These are phyloP conservation scores for Acholoe squamosa DNA, from an alignment of 2,888 invertebrate genomes.

Conservation along the genomic window DNA sequence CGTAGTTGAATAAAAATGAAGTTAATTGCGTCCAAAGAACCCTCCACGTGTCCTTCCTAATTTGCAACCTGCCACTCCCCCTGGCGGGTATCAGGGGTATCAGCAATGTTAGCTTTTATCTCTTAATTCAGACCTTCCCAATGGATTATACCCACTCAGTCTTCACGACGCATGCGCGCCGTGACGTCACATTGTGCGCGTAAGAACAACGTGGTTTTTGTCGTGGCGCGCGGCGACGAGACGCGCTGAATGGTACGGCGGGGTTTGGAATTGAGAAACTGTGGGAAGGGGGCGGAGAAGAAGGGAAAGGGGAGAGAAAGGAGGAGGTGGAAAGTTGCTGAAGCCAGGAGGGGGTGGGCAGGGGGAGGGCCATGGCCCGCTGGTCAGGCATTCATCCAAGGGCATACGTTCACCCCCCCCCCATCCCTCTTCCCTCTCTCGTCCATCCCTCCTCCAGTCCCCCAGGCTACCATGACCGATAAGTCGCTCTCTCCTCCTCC, in stretches of 20 bases:
- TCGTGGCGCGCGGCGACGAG: background rate
- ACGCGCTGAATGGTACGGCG: background rate
- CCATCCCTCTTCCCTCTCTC: background rate
- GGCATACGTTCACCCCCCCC: background rate
- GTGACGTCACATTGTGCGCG: constrained; percentile 43
- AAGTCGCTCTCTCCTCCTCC: background rate
- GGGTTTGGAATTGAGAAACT: background rate
- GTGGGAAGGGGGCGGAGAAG: background rate
- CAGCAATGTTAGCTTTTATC: background rate
- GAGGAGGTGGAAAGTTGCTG: background rate
- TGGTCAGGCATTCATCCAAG: background rate
- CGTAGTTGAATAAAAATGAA: constrained; percentile 45
- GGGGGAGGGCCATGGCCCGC: background rate
- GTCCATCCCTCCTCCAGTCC: background rate
- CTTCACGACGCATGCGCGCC: background rate
- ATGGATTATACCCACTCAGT: background rate
- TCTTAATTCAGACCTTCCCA: background rate
- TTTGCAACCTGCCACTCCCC: background rate
- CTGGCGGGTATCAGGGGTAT: background rate
- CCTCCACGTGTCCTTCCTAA: background rate
- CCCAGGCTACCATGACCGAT: background rate
- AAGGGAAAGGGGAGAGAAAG: too few species aligned
- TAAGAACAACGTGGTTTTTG: constrained; percentile 43
- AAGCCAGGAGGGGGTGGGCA: background rate
- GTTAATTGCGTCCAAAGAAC: constrained; percentile 13